Conservation (phyloP, 1,140 invertebrate species). For the Latrodectus geometricus region DNA sequence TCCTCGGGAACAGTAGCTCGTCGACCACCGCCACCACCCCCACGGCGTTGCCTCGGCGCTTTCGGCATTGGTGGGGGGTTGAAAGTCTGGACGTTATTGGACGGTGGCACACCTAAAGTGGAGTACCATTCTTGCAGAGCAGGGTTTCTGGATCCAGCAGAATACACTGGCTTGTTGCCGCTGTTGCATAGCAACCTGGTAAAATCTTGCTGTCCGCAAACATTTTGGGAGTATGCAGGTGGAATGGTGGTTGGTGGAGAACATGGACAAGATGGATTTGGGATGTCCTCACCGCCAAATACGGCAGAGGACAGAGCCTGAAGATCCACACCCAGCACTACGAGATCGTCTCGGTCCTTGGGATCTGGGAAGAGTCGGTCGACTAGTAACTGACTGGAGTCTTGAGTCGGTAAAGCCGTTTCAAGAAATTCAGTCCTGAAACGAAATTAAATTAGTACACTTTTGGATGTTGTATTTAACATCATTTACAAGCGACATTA, state of each 20-base stretch:
- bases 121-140: constrained; percentile 24
- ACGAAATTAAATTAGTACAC: background rate
- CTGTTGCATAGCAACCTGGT: background rate
- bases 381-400: background rate
- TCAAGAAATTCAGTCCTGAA: constrained; percentile 29
- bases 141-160: background rate
- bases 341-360: constrained; percentile 64
- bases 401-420: background rate
- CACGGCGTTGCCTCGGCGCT: background rate
- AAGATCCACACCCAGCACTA: constrained; percentile 70
- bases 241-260: background rate
- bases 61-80: background rate
- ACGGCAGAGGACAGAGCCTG: constrained; percentile 66
- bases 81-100: background rate
- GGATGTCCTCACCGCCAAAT: background rate
- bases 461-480: too few relatives aligned
- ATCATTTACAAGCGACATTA: too few relatives aligned
- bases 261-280: background rate
- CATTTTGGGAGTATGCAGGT: background rate
- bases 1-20: constrained; percentile 63
- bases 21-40: constrained; percentile 12
- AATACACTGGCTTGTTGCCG: constrained; percentile 1
- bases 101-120: background rate
- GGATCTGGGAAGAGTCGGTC: constrained; percentile 35
- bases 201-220: constrained; percentile 13